Conservation (phyloP, 2,113 vertebrate species). For the Anolis carolinensis region DNA sequence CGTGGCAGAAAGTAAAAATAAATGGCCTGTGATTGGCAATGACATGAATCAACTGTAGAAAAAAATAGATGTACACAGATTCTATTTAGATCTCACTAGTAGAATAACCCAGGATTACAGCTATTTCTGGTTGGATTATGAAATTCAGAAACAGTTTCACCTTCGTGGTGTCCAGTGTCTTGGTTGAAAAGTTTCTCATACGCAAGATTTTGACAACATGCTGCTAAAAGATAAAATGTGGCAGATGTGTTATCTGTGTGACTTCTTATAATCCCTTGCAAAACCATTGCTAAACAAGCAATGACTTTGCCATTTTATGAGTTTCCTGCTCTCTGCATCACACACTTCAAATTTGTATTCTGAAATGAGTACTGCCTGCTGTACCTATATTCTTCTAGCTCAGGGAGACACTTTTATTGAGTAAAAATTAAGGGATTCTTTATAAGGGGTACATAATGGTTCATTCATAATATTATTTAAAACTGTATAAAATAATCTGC, state of each 20-base stretch:
- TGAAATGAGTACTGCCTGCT: rapidly evolving
- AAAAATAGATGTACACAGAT: not conserved
- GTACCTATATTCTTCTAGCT: not conserved
- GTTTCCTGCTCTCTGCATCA: not conserved
- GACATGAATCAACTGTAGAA: not conserved
- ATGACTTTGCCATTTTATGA: not conserved
- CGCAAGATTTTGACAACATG: not conserved
- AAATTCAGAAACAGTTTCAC: slow-evolving; percentile 6
- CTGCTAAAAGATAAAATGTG: not conserved
- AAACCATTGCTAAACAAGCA: not conserved
- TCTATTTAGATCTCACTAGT: not conserved
- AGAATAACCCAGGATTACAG: not conserved
- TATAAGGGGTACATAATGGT: not conserved
- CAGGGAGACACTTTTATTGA: not conserved
- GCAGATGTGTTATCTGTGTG: not conserved
- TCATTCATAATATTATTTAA: too few species aligned
- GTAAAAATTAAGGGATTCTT: not conserved
- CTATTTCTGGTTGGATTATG: not conserved
- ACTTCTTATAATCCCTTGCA: not conserved
- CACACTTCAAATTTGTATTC: not conserved
- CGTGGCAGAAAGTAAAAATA: slow-evolving; percentile 3
- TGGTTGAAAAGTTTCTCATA: not conserved
- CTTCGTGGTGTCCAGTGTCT: not conserved
- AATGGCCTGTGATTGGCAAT: not conserved
- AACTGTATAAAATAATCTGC: too few species aligned